phyloP scores from a whole-genome alignment of 2,888 invertebrate species.

The Drosophila limbata region DNA sequence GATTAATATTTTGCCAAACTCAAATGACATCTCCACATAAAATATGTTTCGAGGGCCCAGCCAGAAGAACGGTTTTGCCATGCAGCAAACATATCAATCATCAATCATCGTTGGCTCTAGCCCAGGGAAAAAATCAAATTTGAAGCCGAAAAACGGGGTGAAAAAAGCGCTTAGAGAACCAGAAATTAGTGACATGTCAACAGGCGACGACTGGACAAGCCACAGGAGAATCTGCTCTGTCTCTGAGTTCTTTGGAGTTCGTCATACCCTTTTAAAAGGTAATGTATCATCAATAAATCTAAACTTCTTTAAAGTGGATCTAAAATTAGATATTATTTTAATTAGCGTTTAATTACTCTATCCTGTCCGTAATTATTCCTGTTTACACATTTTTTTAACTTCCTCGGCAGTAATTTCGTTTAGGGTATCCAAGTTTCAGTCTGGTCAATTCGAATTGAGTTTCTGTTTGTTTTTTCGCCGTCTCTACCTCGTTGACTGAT shows the following conservation, averaged over 20 bases:
- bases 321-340: neutral
- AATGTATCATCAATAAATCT: neutral
- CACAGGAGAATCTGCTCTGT: conserved; percentile 29
- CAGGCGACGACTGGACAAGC: conserved; percentile 47
- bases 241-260: neutral
- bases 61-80: conserved; percentile 62
- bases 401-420: neutral
- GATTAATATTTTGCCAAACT: conserved; percentile 74
- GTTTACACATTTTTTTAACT: neutral
- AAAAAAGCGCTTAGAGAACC: conserved; percentile 64
- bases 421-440: conserved; percentile 30
- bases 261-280: neutral
- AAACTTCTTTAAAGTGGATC: neutral
- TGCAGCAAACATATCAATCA: conserved; percentile 71
- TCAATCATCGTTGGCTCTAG: conserved; percentile 64
- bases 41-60: conserved; percentile 66
- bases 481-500: conserved; percentile 66
- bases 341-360: neutral
- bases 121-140: conserved; percentile 38
- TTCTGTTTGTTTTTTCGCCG: conserved; percentile 27
- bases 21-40: conserved; percentile 69
- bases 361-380: neutral
- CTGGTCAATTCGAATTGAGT: neutral
- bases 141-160: conserved; percentile 37
- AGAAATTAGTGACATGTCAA: conserved; percentile 79